Evolutionary conservation across 2,797 vertebrate genomes (phyloP), one percentile per base, ranked within the genome.

Genomic region (Pseudotriccus pelzelni): DNA sequence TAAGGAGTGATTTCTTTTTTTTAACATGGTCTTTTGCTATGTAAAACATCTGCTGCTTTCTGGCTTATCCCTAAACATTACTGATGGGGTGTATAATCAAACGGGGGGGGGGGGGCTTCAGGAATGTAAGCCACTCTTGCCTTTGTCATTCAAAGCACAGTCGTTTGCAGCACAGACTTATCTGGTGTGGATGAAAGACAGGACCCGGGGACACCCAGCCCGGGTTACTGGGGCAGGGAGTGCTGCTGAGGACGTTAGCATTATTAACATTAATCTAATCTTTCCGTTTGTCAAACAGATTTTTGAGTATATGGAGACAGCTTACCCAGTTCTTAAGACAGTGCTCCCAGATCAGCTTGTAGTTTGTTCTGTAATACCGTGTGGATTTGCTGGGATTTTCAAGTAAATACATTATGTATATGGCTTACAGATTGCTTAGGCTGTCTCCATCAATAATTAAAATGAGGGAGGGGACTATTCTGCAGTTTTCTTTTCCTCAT

Each of bases 361-460:
- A 94, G 75, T 96, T 97, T 95, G 91, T 95, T 97, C 94, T 95
- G 81, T 97, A 97, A 97, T 90, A 85, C 80, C 72, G 3, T 91
- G 95, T 97, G 95, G 91, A 97, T 98, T 97, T 97, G 96, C 89
- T 77, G 94, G 94, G 93, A 97, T 98, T 97, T 96, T 92, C 90
- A 94, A 97, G 94, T 97, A 97, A 97, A 97, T 97, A 94, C 86
- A 97, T 97, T 97, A 97, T 97, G 87, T 85, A 92, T 96, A 96
- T 96, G 96, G 94, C 94, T 98, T 97, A 97, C 92, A 92, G 89
- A 93, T 97, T 94, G 94, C 95, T 97, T 96, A 96, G 94, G 50
- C 89, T 90, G 81, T 95, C 93, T 97, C 96, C 94, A 96, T 97
- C 96, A 96, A 94, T 97, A 96, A 97, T 97, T 97, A 97, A 97